Conservation (phyloP, 2,888 invertebrate genomes). For the Heliothis peltigera region DNA sequence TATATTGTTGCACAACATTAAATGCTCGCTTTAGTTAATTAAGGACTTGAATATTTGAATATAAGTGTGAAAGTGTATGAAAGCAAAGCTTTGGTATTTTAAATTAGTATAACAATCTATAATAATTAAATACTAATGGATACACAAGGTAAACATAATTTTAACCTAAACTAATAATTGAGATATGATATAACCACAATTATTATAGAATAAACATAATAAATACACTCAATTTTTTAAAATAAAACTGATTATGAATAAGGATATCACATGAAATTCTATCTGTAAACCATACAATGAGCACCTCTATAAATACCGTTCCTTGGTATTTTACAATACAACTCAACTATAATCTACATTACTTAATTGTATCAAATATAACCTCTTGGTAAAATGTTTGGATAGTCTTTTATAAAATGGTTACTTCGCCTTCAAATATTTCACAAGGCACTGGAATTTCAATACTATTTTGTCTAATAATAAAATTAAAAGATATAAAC, state of each 20-base stretch:
- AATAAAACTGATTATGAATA: slow-evolving; percentile 20
- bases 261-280: slow-evolving; percentile 48
- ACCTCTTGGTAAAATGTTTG: slow-evolving; percentile 67
- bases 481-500: slow-evolving; percentile 43
- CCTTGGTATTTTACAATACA: slow-evolving; percentile 28
- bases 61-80: slow-evolving; percentile 55
- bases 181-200: slow-evolving; percentile 26
- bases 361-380: slow-evolving; percentile 76
- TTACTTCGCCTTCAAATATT: slow-evolving; percentile 62
- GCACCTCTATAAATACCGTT: slow-evolving; percentile 55
- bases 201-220: slow-evolving; percentile 26
- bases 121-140: slow-evolving; percentile 40
- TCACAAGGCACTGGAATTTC: slow-evolving; percentile 71
- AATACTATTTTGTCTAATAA: slow-evolving; percentile 45
- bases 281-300: slow-evolving; percentile 48
- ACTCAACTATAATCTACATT: slow-evolving; percentile 47
- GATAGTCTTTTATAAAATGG: slow-evolving; percentile 56
- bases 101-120: slow-evolving; percentile 45
- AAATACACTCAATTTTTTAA: slow-evolving; percentile 21
- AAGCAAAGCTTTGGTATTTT: slow-evolving; percentile 66
- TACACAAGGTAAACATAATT: slow-evolving; percentile 52
- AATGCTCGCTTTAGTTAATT: slow-evolving; percentile 59
- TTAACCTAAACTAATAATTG: slow-evolving; percentile 40
- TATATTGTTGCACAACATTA: slow-evolving; percentile 72
- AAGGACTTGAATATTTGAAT: slow-evolving; percentile 52